Evolutionary conservation across 35 echinoderm and acorn worm genomes (phyloP).

Genomic region (Lytechinus variegatus): DNA sequence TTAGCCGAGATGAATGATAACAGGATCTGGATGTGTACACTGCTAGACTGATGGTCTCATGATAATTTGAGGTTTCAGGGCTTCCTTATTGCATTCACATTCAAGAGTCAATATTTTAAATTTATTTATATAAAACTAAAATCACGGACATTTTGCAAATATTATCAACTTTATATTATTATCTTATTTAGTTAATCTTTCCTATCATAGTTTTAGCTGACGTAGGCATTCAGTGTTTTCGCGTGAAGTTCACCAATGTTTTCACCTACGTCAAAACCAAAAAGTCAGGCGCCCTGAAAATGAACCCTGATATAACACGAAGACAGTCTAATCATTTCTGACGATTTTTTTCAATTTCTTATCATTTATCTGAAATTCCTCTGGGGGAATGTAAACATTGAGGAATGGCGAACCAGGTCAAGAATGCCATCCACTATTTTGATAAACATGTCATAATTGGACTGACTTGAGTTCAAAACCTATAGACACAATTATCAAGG

Average conservation of each 20-base stretch:
- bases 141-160: no score
- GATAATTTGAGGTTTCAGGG: no score
- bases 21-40: no score
- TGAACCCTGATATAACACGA: neutral
- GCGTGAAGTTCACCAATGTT: neutral
- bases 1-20: no score
- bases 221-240: neutral
- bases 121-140: no score
- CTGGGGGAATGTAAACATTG: neutral
- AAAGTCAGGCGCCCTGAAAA: neutral
- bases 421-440: conserved; percentile 9
- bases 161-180: no score
- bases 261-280: neutral
- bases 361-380: conserved; percentile 14
- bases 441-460: conserved; percentile 43
- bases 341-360: neutral
- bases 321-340: neutral
- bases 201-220: no score
- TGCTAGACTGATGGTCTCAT: no score
- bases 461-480: neutral
- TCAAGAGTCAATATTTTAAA: no score
- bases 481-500: conserved; percentile 8
- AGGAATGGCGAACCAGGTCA: neutral
- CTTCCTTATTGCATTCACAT: no score
- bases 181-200: no score